Evolutionary conservation across 2,797 vertebrate genomes (phyloP).

Genomic region (Danionella dracula): DNA sequence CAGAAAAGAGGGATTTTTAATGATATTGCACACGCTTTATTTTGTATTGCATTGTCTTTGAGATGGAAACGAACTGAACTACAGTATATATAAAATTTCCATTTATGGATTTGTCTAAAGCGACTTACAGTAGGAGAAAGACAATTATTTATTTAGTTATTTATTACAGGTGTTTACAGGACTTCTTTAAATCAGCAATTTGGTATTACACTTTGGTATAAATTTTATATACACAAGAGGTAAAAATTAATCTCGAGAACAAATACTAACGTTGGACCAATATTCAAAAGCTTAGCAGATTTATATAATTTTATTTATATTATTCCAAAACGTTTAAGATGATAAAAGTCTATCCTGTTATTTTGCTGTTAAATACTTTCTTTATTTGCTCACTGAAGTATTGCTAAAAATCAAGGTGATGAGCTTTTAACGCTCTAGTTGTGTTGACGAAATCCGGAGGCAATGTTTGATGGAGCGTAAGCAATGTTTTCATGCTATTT

Average conservation of each 20-base stretch:
- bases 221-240: too few species aligned
- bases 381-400: conserved; percentile 3
- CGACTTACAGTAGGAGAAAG: too few species aligned
- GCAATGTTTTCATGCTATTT: conserved; percentile 6
- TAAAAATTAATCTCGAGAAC: too few species aligned
- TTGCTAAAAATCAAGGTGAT: conserved; percentile 16
- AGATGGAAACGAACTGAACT: too few species aligned
- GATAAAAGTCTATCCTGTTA: too few species aligned
- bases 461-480: conserved; percentile 5
- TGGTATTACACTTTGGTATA: too few species aligned
- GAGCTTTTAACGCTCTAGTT: conserved; percentile 18
- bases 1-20: not conserved
- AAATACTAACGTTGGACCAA: too few species aligned
- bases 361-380: not conserved
- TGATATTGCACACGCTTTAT: too few species aligned
- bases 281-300: too few species aligned
- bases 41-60: not conserved
- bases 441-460: conserved; percentile 14
- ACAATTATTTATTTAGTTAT: not conserved
- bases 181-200: too few species aligned
- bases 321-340: too few species aligned
- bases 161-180: not conserved
- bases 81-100: not conserved
- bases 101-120: too few species aligned
- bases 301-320: not conserved